Evolutionary conservation across 1,140 invertebrate species (phyloP).

Genomic region (Bradysia coprophila): DNA sequence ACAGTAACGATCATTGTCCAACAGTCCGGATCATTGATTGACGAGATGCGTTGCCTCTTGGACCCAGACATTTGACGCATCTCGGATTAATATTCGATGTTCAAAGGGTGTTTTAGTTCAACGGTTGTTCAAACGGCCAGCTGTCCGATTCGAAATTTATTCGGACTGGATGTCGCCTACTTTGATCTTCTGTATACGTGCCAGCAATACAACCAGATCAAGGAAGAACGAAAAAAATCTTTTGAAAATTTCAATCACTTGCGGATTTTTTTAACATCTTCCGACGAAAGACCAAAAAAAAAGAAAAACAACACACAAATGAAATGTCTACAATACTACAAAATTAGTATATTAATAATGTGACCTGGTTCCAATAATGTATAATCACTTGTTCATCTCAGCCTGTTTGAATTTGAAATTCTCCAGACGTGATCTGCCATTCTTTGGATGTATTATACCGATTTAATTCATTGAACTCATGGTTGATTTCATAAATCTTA

Average conservation of each 20-base stretch:
- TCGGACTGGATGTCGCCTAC: conserved; percentile 96
- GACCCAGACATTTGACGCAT: conserved; percentile 82
- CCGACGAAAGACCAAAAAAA: too few species aligned
- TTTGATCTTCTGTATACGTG: conserved; percentile 91
- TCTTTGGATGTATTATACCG: conserved; percentile 24
- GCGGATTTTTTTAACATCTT: conserved; percentile 1
- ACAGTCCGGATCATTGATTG: conserved; percentile 80
- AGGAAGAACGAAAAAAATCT: too few species aligned
- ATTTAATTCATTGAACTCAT: not conserved
- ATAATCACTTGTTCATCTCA: conserved; percentile 93
- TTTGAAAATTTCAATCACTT: conserved; percentile 2
- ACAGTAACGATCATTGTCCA: conserved; percentile 87
- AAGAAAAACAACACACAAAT: conserved; percentile 4
- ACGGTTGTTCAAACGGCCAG: conserved; percentile 71
- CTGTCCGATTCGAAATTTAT: conserved; percentile 90
- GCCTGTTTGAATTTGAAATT: conserved; percentile 67
- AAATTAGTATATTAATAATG: not conserved
- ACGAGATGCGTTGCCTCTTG: conserved; percentile 86
- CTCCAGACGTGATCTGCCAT: conserved; percentile 52
- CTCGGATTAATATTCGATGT: conserved; percentile 83
- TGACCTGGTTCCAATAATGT: conserved; percentile 92
- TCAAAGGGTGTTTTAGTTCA: conserved; percentile 77
- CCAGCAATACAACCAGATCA: too few species aligned
- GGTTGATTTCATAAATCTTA: too few species aligned
- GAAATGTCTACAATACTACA: not conserved